Base-by-base conservation (phyloP, 2,888 invertebrate genomes). In the Molanna angustata region DNA sequence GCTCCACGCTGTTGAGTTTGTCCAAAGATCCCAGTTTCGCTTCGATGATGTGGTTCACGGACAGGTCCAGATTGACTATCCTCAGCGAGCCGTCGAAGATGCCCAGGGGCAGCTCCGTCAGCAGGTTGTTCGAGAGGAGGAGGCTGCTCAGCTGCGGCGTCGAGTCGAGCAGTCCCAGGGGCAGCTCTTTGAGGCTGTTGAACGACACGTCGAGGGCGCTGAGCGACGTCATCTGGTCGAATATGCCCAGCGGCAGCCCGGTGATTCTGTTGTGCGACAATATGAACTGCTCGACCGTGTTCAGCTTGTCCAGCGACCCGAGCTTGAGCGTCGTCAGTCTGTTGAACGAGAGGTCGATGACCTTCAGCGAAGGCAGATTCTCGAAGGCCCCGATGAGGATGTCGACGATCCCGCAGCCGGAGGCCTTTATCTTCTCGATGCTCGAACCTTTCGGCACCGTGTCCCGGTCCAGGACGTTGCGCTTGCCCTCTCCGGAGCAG, bases 91-190 rank as follows among this genome's bases (percentile, higher is more conserved):
- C 43, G 35, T 55, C 22, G 16, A 58, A 49, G 22, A 52, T 50
- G 32, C 32, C 33, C 16, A 49, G 39, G 1, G 54, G 55, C 13
- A 58, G 49, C 14, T 45, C 37, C 3, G 35, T 16, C 2, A 58
- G 45, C 1, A 16, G 42, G 20, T 55, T 58, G 7, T 50, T 52
- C 3, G 52, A 42, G 11, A 58, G 27, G 22, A 41, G 13, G 16
- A 58, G 43, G n/a, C 40, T 35, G 4, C 4, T 17, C 2, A 58
- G 21, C 18, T 40, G 33, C n/a, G 17, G 40, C 6, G 22, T 32
- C 27, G 46, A 41, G 39, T 55, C 52, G 40, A 58, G 55, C 3
- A 58, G 49, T 37, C 52, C 58, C 4, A 52, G 48, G 9, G 52
- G 52, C 52, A 58, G 49, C 1, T 32, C 20, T 7, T 39, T 13